phyloP scores from a whole-genome alignment of 2,888 invertebrate genomes.

The Pyralis farinalis region DNA sequence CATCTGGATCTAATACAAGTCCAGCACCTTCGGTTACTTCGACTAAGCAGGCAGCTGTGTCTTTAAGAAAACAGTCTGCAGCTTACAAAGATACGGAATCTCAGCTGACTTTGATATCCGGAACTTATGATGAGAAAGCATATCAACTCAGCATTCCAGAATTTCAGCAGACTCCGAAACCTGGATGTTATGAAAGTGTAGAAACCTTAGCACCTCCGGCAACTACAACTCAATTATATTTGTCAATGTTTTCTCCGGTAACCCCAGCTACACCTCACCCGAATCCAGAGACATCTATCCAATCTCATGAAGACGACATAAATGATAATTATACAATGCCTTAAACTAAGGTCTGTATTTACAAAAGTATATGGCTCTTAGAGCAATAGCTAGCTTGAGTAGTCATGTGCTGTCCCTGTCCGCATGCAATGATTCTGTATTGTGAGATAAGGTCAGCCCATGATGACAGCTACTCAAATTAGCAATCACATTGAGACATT shows the following conservation, averaged over 20 bases:
- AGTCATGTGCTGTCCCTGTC: conserved; percentile 21
- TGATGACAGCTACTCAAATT: conserved; percentile 19
- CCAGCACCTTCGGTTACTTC: too few relatives aligned
- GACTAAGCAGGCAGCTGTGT: too few relatives aligned
- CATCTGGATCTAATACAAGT: too few relatives aligned
- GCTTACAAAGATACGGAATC: too few relatives aligned
- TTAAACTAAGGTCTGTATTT: too few relatives aligned
- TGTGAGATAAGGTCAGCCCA: conserved; percentile 17
- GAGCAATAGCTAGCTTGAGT: conserved; percentile 19
- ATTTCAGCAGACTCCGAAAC: conserved; percentile 19
- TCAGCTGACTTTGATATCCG: too few relatives aligned
- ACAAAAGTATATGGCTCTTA: conserved; percentile 19
- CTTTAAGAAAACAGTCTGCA: too few relatives aligned
- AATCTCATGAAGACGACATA: conserved; percentile 20
- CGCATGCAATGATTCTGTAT: conserved; percentile 19
- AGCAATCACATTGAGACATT: too few relatives aligned
- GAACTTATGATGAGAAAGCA: conserved; percentile 18
- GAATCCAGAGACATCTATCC: conserved; percentile 20
- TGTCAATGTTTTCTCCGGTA: too few relatives aligned
- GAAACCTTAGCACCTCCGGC: too few relatives aligned
- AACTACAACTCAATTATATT: too few relatives aligned
- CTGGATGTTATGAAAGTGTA: conserved; percentile 20
- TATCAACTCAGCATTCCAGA: conserved; percentile 20
- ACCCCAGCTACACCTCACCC: conserved; percentile 19
- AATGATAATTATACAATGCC: conserved; percentile 19